phyloP scores from a whole-genome alignment of 2,888 invertebrate species.

The Lutraria lutraria region DNA sequence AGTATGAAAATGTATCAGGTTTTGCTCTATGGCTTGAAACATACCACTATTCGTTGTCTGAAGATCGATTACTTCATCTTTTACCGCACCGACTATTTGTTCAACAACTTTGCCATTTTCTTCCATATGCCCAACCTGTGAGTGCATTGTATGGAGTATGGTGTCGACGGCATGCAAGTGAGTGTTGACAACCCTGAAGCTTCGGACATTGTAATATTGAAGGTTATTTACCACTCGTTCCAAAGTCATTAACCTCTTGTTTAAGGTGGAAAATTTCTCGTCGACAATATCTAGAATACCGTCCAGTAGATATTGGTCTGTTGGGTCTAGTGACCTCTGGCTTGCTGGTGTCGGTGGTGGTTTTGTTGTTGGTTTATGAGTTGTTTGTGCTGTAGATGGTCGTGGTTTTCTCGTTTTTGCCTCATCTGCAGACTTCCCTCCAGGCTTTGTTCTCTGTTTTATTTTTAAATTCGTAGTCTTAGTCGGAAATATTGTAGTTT shows the following conservation, averaged over 20 bases:
- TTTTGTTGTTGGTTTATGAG: not conserved
- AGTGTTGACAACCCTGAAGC: slow-evolving; percentile 78
- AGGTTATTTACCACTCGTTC: slow-evolving; percentile 79
- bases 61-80: slow-evolving; percentile 73
- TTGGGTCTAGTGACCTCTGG: slow-evolving; percentile 50
- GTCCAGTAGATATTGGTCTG: slow-evolving; percentile 76
- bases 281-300: slow-evolving; percentile 80
- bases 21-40: slow-evolving; percentile 77
- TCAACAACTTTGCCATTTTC: slow-evolving; percentile 67
- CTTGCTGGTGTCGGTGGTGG: not conserved
- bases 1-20: slow-evolving; percentile 65
- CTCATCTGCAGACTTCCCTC: not conserved
- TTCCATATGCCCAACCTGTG: slow-evolving; percentile 73
- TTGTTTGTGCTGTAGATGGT: not conserved
- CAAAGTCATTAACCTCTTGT: slow-evolving; percentile 74
- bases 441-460: not conserved
- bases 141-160: slow-evolving; percentile 69
- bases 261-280: slow-evolving; percentile 79
- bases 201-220: slow-evolving; percentile 81
- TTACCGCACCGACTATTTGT: slow-evolving; percentile 66
- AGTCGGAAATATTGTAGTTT: not conserved
- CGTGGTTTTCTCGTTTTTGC: not conserved
- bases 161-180: slow-evolving; percentile 74
- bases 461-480: not conserved
- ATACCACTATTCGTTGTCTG: slow-evolving; percentile 71